phyloP scores from a whole-genome alignment of 2,888 invertebrate genomes.

The Amphimallon solstitiale region DNA sequence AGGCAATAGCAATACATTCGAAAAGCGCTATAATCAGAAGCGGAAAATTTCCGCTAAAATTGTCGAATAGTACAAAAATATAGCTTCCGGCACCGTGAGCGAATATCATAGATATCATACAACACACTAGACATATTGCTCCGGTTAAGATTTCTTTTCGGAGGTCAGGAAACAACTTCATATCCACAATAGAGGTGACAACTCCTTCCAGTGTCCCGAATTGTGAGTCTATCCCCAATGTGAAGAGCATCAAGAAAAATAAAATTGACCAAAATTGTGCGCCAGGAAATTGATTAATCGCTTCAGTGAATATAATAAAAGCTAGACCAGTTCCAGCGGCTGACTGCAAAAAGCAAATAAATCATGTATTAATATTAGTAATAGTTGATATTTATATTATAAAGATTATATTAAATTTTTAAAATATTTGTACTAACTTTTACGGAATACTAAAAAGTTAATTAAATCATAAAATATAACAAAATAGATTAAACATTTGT shows the following conservation, averaged over 20 bases:
- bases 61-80: constrained; percentile 92
- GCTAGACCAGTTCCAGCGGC: constrained; percentile 96
- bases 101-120: constrained; percentile 87
- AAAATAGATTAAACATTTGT: too few species aligned
- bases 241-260: constrained; percentile 97
- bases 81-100: constrained; percentile 95
- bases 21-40: constrained; percentile 91
- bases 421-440: too few species aligned
- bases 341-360: constrained; percentile 72
- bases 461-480: too few species aligned
- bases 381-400: too few species aligned
- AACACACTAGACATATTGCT: constrained; percentile 82
- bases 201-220: constrained; percentile 97
- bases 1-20: constrained; percentile 92
- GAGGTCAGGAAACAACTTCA: constrained; percentile 92
- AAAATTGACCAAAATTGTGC: constrained; percentile 96
- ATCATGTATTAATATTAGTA: neutral
- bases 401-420: too few species aligned
- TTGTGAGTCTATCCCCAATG: constrained; percentile 95
- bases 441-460: too few species aligned
- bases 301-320: constrained; percentile 97
- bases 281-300: constrained; percentile 96
- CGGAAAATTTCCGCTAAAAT: constrained; percentile 93
- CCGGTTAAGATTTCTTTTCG: constrained; percentile 90
- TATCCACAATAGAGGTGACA: constrained; percentile 93